Evolutionary conservation across 2,797 vertebrate genomes (phyloP).

Genomic region (Diglossa cyanea): DNA sequence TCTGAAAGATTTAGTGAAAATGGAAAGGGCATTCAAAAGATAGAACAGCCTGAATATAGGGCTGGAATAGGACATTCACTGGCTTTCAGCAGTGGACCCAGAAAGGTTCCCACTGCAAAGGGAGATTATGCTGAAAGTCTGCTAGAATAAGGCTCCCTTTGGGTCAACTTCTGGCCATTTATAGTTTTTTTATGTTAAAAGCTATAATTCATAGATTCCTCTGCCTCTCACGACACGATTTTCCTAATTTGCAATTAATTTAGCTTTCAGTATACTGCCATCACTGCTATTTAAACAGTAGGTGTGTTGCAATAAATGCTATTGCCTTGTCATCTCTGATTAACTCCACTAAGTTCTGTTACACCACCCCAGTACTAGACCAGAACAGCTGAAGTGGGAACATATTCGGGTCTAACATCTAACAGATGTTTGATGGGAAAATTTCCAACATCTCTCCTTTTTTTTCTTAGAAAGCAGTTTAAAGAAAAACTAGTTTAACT

Average conservation of each 20-base stretch:
- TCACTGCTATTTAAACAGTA: background rate
- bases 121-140: background rate
- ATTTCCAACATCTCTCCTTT: constrained; percentile 38
- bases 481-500: constrained; percentile 15
- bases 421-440: constrained; percentile 58
- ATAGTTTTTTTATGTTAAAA: background rate
- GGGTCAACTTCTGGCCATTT: background rate
- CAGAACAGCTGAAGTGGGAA: constrained; percentile 59
- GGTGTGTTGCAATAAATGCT: background rate
- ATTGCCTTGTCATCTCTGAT: constrained; percentile 10
- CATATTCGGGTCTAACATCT: constrained; percentile 41
- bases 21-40: background rate
- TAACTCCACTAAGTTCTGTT: constrained; percentile 8
- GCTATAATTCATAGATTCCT: background rate
- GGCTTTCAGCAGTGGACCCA: background rate
- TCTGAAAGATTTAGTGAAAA: background rate
- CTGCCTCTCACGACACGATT: background rate
- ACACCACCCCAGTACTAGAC: constrained; percentile 24
- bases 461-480: constrained; percentile 60
- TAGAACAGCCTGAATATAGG: background rate
- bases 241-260: background rate
- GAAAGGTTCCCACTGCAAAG: background rate
- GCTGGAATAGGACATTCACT: background rate
- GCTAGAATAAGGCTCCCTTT: background rate
- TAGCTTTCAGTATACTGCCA: background rate